Conservation (phyloP, 2,888 invertebrate genomes). For the Periphyllus acericola region DNA sequence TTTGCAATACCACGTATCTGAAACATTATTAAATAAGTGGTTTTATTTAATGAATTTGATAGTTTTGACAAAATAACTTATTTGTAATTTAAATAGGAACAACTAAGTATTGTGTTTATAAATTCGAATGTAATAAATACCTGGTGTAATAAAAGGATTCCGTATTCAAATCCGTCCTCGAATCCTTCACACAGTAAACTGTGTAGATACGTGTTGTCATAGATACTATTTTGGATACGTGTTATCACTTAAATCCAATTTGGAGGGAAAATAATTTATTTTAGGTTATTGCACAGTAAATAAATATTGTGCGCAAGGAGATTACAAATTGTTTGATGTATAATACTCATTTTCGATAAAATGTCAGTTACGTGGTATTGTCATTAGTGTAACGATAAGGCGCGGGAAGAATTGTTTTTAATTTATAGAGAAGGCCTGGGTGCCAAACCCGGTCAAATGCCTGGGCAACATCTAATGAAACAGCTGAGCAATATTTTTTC, state of each 20-base stretch:
- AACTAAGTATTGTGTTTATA: slow-evolving; percentile 28
- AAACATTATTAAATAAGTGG: slow-evolving; percentile 12
- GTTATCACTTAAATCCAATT: slow-evolving; percentile 28
- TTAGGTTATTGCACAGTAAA: neutral
- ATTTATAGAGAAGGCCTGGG: too few species aligned
- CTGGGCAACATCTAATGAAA: too few species aligned
- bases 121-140: slow-evolving; percentile 19
- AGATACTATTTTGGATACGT: slow-evolving; percentile 31
- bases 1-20: slow-evolving; percentile 25
- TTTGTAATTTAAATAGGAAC: slow-evolving; percentile 13
- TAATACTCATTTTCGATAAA: slow-evolving; percentile 13
- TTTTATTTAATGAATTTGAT: slow-evolving; percentile 18
- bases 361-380: slow-evolving; percentile 19
- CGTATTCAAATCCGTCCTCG: neutral
- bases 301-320: slow-evolving; percentile 2
- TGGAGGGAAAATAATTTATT: slow-evolving; percentile 30
- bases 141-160: neutral
- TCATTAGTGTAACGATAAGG: neutral
- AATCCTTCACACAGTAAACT: neutral
- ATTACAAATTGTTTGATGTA: neutral
- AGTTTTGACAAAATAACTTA: slow-evolving; percentile 21
- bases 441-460: too few species aligned
- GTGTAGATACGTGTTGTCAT: slow-evolving; percentile 26
- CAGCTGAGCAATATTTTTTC: too few species aligned
- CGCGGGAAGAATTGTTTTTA: too few species aligned